Percentiles rank a stretch among this genome's conserved stretches.
These are phyloP conservation scores for Habrosyne pyritoides DNA, from an alignment of 2,888 invertebrate species.

Conservation along the genomic window DNA sequence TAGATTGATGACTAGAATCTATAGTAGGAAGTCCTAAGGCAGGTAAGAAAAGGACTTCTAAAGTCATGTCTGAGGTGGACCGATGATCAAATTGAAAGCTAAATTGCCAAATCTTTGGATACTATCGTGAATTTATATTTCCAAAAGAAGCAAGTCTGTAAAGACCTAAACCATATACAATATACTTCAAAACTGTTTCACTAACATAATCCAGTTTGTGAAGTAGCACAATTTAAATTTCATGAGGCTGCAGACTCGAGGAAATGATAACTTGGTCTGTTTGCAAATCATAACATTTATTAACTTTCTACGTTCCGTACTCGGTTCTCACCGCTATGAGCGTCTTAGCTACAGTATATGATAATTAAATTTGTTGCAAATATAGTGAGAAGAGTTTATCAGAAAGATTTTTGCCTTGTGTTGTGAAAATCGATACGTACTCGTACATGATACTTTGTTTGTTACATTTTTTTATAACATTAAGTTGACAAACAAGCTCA, in stretches of 20 bases:
- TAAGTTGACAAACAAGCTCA: no score
- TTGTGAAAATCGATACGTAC: no score
- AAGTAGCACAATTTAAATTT: constrained; percentile 24
- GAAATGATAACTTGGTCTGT: constrained; percentile 21
- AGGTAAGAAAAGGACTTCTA: no score
- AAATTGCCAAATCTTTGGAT: no score
- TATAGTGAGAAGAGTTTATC: no score
- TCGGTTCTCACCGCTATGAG: neutral
- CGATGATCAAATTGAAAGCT: no score
- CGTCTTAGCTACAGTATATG: neutral
- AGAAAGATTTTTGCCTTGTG: no score
- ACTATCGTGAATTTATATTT: neutral
- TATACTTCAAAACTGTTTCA: constrained; percentile 7
- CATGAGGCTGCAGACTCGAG: constrained; percentile 16
- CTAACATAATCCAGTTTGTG: constrained; percentile 12
- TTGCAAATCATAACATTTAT: constrained; percentile 22
- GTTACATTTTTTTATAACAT: no score
- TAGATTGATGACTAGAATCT: no score
- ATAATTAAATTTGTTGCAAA: neutral
- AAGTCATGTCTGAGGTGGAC: no score
- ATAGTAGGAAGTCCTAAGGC: no score
- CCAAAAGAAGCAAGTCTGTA: neutral
- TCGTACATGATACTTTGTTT: no score
- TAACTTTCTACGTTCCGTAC: constrained; percentile 13
- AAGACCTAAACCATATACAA: neutral